phyloP scores from a whole-genome alignment of 2,888 invertebrate genomes.

The Ellobium chinense region DNA sequence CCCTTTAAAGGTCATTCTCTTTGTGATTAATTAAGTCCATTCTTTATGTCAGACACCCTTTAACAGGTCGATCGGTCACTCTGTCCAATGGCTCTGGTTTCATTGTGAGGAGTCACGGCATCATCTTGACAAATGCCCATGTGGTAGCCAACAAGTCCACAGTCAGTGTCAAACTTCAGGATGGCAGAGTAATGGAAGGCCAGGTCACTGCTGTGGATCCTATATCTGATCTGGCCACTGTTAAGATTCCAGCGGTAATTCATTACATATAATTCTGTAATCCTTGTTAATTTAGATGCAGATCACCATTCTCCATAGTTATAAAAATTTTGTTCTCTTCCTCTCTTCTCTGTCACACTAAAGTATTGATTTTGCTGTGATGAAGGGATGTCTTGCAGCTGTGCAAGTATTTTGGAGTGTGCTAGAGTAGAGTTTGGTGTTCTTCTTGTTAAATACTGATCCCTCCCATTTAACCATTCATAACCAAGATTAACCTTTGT shows the following conservation, averaged over 20 bases:
- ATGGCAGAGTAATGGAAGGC: slow-evolving; percentile 87
- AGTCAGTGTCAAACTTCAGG: slow-evolving; percentile 83
- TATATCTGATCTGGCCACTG: slow-evolving; percentile 91
- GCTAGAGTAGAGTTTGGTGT: neutral
- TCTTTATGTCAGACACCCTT: slow-evolving; percentile 39
- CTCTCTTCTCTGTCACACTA: no score
- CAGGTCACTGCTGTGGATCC: slow-evolving; percentile 91
- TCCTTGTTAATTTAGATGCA: no score
- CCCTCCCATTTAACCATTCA: neutral
- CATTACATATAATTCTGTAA: no score
- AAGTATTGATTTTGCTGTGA: no score
- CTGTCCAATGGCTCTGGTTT: slow-evolving; percentile 90
- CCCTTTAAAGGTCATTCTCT: no score
- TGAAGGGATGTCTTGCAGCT: no score
- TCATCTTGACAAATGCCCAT: slow-evolving; percentile 96
- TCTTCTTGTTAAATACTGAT: neutral
- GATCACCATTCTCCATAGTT: no score
- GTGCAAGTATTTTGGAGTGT: no score
- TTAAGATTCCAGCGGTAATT: slow-evolving; percentile 83
- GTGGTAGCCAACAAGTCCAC: slow-evolving; percentile 88
- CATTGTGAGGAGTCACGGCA: slow-evolving; percentile 90
- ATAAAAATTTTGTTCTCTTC: no score
- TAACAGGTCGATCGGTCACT: slow-evolving; percentile 36
- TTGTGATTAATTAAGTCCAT: neutral
- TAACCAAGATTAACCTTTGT: neutral